Evolutionary conservation across 2,888 invertebrate genomes (phyloP).

Genomic region (Ophion obscuratus): DNA sequence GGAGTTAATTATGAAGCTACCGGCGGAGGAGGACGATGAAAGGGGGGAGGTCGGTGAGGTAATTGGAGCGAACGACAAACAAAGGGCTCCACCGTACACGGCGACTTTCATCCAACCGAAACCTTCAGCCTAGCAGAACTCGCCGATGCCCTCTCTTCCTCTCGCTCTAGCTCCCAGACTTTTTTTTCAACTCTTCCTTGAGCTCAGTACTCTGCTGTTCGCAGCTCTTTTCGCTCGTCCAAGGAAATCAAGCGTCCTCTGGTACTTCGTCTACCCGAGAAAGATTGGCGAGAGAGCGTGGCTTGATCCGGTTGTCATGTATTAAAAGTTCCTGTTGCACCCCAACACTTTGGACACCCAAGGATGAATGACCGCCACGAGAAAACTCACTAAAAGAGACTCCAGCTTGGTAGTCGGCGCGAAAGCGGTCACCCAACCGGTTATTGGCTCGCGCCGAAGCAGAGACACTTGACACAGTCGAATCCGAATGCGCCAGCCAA

Average conservation of each 20-base stretch:
- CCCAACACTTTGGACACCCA: no score
- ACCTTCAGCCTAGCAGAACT: constrained; percentile 46
- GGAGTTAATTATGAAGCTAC: constrained; percentile 84
- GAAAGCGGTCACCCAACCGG: no score
- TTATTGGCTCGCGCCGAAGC: no score
- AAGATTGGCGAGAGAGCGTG: no score
- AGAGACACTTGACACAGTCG: no score
- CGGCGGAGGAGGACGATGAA: constrained; percentile 72
- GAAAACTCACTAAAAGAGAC: no score
- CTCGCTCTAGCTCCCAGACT: constrained; percentile 27
- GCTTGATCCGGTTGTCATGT: no score
- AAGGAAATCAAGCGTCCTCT: background rate
- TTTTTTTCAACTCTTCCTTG: constrained; percentile 70
- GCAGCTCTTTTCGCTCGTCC: background rate
- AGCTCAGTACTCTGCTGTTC: background rate
- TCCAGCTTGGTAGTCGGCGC: no score
- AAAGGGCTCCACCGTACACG: constrained; percentile 76
- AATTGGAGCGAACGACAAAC: constrained; percentile 84
- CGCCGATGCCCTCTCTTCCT: constrained; percentile 41
- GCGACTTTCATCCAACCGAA: constrained; percentile 71
- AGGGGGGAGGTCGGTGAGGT: constrained; percentile 77
- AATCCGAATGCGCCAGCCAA: no score
- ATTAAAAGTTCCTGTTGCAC: no score
- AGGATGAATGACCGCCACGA: no score
- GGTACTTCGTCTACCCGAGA: no score